Evolutionary conservation across 2,888 invertebrate genomes (phyloP).

Genomic region (Trissoscelio sp.): DNA sequence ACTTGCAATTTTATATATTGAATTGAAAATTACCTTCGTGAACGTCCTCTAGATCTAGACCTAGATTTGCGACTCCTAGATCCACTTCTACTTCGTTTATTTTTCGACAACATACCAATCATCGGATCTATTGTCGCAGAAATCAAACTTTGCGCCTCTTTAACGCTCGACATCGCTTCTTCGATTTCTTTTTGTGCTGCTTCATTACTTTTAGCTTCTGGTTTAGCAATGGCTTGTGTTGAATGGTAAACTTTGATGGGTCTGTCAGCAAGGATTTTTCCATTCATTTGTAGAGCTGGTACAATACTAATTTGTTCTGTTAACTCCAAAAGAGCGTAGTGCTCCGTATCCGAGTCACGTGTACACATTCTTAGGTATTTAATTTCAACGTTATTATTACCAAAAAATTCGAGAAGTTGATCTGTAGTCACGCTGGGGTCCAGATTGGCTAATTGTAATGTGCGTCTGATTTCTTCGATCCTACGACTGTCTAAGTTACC

Average conservation of each 20-base stretch:
- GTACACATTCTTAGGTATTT: constrained; percentile 97
- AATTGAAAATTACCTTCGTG: constrained; percentile 68
- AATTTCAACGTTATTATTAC: constrained; percentile 92
- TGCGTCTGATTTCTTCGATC: constrained; percentile 98
- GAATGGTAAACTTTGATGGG: constrained; percentile 93
- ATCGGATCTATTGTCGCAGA: constrained; percentile 97
- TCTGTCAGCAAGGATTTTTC: constrained; percentile 89
- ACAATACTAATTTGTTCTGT: constrained; percentile 95
- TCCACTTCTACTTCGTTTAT: constrained; percentile 88
- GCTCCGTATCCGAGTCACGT: constrained; percentile 90
- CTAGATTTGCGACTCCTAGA: constrained; percentile 85
- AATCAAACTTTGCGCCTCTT: constrained; percentile 97
- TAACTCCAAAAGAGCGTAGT: constrained; percentile 96
- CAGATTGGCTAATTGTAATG: constrained; percentile 92
- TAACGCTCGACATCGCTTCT: constrained; percentile 98
- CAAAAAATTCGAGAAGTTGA: constrained; percentile 95
- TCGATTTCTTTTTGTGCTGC: constrained; percentile 98
- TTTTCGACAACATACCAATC: constrained; percentile 93
- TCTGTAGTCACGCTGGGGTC: constrained; percentile 89
- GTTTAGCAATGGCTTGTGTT: constrained; percentile 95
- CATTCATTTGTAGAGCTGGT: constrained; percentile 93
- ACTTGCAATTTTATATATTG: not conserved
- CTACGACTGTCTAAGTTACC: constrained; percentile 94
- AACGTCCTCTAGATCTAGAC: constrained; percentile 86
- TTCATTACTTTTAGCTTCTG: constrained; percentile 97